Evolutionary conservation across 2,888 invertebrate genomes (phyloP), one percentile per base, ranked within the genome.

Genomic region (Conistra vaccinii): DNA sequence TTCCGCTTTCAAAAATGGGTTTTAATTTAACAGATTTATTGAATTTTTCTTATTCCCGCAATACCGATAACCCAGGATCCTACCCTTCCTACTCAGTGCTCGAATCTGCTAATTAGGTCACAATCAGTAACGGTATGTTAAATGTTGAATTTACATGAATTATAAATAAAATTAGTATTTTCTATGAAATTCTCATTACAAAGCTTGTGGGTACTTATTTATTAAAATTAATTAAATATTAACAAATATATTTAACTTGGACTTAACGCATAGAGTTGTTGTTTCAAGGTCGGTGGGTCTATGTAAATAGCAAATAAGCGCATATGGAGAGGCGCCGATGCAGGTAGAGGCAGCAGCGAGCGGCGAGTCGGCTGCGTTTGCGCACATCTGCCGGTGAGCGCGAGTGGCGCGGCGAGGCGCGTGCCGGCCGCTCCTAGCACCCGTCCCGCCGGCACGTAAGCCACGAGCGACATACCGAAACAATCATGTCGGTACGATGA

Each of bases 321-420:
- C 83, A 85, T 84, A 85, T 85, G 84, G 81, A 81, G 83, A 85
- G 88, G 81, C 80, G 80, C 72, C 79, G 82, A 73, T 83, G 85
- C 85, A 88, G 87, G 89, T 88, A 88, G 89, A 85, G 73, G 73
- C 85, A 85, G 71, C 58, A 74, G 73, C 70, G 83, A 74, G 73
- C 70, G 83, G 83, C 85, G 90, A 89, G 91, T 74, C 90, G 89
- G 88, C 89, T 90, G 93, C 91, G 91, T 83, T 76, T 84, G 91
- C 92, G 90, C 92, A 93, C 95, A 95, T 95, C 95, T 95, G 95
- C 94, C 92, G 87, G 88, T 88, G 90, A 89, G 88, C 91, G 93
- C 92, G 91, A 91, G 91, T 90, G 91, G 84, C 77, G 83, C 84
- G 72, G 60, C 68, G 63, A 77, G 80, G 80, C 88, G 88, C 86